A percentile compares a stretch with the other conserved stretches of the same genome.
These are phyloP conservation scores for Cuniculus paca DNA, from an alignment of 2,797 vertebrate species.

Conservation along the genomic window DNA sequence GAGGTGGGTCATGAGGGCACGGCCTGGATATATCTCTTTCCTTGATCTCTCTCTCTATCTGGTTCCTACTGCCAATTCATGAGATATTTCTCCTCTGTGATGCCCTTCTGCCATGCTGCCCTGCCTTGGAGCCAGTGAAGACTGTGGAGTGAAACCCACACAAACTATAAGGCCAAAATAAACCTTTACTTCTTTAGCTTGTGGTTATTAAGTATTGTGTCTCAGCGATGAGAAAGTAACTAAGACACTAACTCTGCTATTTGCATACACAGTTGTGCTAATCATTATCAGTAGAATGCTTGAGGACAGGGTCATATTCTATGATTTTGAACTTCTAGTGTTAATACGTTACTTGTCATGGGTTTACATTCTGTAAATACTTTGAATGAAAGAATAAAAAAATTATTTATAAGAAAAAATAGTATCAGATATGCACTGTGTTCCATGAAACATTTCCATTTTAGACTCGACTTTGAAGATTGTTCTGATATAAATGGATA, in stretches of 20 bases:
- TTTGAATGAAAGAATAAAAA: neutral
- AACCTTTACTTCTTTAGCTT: neutral
- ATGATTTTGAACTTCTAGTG: neutral
- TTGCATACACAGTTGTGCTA: neutral
- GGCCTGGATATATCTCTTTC: neutral
- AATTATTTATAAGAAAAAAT: neutral
- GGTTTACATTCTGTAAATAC: neutral
- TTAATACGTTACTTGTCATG: neutral
- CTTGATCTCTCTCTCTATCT: neutral
- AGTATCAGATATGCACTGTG: accelerated
- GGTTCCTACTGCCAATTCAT: neutral
- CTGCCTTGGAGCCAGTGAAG: neutral
- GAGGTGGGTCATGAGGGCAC: neutral
- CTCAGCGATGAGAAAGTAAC: neutral
- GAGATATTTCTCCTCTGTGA: neutral
- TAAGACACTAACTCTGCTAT: neutral
- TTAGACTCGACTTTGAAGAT: neutral
- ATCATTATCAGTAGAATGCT: neutral
- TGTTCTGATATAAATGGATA: neutral
- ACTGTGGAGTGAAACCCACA: neutral
- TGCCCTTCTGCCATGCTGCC: neutral
- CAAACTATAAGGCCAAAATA: neutral
- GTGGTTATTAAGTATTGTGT: no score
- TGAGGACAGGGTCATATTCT: neutral
- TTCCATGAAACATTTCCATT: neutral